Conservation (phyloP, 1,140 invertebrate species). For the Drosophila asahinai region DNA sequence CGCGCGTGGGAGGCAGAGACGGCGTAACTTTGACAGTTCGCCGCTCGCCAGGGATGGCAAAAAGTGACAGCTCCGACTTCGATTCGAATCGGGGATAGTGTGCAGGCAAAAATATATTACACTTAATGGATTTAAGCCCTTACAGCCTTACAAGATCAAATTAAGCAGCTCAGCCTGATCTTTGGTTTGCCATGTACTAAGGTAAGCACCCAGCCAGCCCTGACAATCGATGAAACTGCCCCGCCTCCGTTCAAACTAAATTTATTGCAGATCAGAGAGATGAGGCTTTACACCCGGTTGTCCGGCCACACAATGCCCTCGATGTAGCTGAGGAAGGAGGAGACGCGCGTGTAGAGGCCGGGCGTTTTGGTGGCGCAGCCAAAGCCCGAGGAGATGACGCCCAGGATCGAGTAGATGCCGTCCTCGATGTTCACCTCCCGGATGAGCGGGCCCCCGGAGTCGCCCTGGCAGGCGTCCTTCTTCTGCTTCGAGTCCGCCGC, state of each 20-base stretch:
- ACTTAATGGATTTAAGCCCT: too few relatives aligned
- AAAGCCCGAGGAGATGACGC: conserved; percentile 34
- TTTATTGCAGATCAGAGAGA: conserved; percentile 39
- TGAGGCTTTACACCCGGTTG: conserved; percentile 9
- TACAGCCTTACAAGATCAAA: too few relatives aligned
- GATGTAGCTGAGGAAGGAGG: conserved; percentile 40
- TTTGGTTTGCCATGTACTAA: too few relatives aligned
- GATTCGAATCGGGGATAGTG: neutral
- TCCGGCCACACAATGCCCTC: conserved; percentile 46
- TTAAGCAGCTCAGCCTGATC: neutral
- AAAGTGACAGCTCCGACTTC: neutral
- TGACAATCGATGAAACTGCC: neutral
- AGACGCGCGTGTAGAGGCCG: conserved; percentile 33
- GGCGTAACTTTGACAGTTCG: conserved; percentile 35
- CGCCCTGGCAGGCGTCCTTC: conserved; percentile 44
- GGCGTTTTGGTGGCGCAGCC: conserved; percentile 38
- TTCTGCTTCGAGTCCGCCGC: conserved; percentile 86
- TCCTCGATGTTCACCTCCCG: conserved; percentile 22
- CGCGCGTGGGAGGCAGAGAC: conserved; percentile 18
- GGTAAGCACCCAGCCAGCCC: neutral
- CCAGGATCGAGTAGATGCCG: conserved; percentile 20
- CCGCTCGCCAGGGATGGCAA: conserved; percentile 11
- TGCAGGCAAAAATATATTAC: neutral
- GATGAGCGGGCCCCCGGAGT: conserved; percentile 39
- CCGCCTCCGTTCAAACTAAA: conserved; percentile 22